These are phyloP conservation scores for Corythucha ciliata DNA, from an alignment of 2,888 invertebrate species.

Conservation along the genomic window DNA sequence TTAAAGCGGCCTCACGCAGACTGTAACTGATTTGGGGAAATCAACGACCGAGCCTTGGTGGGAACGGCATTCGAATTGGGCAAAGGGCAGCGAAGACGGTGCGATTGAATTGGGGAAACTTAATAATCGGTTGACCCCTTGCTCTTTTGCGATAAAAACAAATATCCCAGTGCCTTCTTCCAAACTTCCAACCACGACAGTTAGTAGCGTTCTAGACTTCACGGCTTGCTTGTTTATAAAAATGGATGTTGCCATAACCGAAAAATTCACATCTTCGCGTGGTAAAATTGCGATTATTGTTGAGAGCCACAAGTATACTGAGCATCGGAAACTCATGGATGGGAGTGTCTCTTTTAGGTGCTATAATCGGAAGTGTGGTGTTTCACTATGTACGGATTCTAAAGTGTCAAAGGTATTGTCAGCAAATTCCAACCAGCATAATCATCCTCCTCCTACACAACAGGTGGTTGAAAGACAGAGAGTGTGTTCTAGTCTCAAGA, in stretches of 20 bases:
- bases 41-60: too few relatives aligned
- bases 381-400: constrained; percentile 3
- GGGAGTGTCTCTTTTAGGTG: too few relatives aligned
- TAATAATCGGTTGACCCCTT: too few relatives aligned
- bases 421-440: neutral
- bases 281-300: constrained; percentile 1
- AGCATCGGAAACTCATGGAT: neutral
- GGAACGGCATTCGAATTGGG: too few relatives aligned
- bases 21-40: too few relatives aligned
- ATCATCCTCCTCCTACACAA: constrained; percentile 1
- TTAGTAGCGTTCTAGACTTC: too few relatives aligned
- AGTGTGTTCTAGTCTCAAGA: constrained; percentile 9
- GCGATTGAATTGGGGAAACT: too few relatives aligned
- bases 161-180: too few relatives aligned
- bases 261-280: neutral
- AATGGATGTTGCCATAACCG: constrained; percentile 1
- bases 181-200: too few relatives aligned
- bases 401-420: neutral
- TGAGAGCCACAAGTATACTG: neutral
- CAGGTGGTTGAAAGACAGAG: neutral
- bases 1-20: too few relatives aligned
- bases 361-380: neutral
- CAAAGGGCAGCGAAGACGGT: too few relatives aligned
- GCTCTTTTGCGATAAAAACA: too few relatives aligned
- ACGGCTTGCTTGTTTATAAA: neutral